Percentiles rank a stretch among this genome's conserved stretches.
These are phyloP conservation scores for Synanthedon formicaeformis DNA, from an alignment of 2,888 invertebrate genomes.

Conservation along the genomic window DNA sequence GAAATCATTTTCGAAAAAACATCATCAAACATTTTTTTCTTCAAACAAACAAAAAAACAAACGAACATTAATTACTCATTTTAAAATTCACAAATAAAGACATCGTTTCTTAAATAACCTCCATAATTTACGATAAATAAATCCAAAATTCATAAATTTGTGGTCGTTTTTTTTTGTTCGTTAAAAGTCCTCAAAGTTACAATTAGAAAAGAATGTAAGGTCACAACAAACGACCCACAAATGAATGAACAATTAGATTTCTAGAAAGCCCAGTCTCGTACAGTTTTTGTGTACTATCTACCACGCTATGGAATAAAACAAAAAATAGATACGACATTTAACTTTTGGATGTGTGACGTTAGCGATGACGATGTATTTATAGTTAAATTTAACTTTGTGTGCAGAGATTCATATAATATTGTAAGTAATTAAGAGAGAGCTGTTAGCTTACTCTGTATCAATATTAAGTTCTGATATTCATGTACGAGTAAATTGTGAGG, in stretches of 20 bases:
- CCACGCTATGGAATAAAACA: conserved; percentile 17
- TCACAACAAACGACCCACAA: conserved; percentile 27
- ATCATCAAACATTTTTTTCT: neutral
- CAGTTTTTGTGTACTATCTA: conserved; percentile 42
- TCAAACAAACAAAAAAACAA: neutral
- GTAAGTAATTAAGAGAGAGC: neutral
- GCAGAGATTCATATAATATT: neutral
- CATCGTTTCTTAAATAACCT: conserved; percentile 36
- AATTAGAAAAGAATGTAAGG: too few relatives aligned
- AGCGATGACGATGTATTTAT: conserved; percentile 10
- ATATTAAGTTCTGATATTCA: neutral
- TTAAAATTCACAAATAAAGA: conserved; percentile 29
- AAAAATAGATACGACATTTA: conserved; percentile 11
- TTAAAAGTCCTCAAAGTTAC: neutral
- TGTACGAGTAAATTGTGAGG: neutral
- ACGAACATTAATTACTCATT: neutral
- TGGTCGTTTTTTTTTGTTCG: conserved; percentile 14
- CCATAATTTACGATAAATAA: conserved; percentile 41
- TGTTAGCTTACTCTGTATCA: neutral
- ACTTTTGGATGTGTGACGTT: conserved; percentile 7
- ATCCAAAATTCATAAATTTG: conserved; percentile 40
- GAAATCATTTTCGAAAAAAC: neutral
- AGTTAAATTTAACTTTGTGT: neutral
- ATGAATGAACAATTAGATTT: conserved; percentile 42
- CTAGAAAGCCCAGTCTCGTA: conserved; percentile 63